Evolutionary conservation across 2,888 invertebrate species (phyloP).

Genomic region (Euplagia quadripunctaria): DNA sequence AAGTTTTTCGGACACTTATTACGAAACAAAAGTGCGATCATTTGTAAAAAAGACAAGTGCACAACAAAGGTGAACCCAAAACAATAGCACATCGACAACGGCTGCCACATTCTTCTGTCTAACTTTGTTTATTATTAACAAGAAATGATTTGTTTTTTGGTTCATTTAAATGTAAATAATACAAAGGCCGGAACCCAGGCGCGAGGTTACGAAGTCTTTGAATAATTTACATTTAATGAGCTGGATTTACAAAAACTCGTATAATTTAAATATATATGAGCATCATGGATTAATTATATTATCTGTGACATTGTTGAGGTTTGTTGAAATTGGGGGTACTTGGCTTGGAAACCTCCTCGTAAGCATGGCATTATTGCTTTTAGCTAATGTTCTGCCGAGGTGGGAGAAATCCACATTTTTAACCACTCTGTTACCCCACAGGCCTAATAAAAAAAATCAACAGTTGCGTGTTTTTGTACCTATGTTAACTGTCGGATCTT

Average conservation of each 20-base stretch:
- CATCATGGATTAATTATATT: background rate
- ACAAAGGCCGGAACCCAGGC: background rate
- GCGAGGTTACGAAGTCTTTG: background rate
- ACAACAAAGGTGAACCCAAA: background rate
- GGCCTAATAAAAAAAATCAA: no score
- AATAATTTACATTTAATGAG: background rate
- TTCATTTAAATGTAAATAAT: slow-evolving; percentile 5
- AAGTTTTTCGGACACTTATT: no score
- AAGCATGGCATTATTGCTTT: background rate
- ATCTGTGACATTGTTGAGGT: background rate
- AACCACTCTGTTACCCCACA: no score
- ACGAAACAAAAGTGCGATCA: no score
- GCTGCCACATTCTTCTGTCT: background rate
- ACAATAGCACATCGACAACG: background rate
- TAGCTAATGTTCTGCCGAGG: no score
- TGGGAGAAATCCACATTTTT: no score
- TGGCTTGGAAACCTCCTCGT: background rate
- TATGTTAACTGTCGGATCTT: no score
- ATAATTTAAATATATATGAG: background rate
- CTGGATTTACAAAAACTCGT: background rate
- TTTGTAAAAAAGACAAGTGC: no score
- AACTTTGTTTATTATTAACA: background rate
- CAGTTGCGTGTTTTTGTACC: no score
- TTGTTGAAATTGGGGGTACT: background rate
- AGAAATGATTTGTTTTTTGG: background rate